Percentiles rank a stretch among this genome's conserved stretches.
Evolutionary conservation across 1,140 invertebrate species (phyloP).

Genomic region (Archivesica marissinica): DNA sequence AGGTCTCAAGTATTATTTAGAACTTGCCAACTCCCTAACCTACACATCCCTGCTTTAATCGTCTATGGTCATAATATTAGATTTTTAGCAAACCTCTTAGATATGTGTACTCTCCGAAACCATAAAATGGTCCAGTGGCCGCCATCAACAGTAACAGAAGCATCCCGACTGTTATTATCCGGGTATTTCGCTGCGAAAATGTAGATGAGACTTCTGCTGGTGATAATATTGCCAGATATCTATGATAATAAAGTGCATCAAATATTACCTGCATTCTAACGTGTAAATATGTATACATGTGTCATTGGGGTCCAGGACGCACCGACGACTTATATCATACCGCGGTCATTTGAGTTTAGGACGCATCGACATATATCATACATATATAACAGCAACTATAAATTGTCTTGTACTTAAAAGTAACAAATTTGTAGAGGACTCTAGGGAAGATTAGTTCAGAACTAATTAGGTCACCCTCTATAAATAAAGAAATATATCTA

Average conservation of each 20-base stretch:
- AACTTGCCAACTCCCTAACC: too few species aligned
- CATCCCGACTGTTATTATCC: constrained; percentile 21
- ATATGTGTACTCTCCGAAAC: constrained; percentile 49
- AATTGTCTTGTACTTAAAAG: not conserved
- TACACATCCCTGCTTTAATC: too few species aligned
- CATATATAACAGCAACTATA: too few species aligned
- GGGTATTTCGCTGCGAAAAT: constrained; percentile 38
- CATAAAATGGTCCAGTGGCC: constrained; percentile 45
- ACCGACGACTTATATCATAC: not conserved
- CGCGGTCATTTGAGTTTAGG: not conserved
- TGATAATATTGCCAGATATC: constrained; percentile 13
- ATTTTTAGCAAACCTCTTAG: constrained; percentile 27
- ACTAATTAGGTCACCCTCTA: too few species aligned
- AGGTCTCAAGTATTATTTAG: too few species aligned
- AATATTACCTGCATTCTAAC: not conserved
- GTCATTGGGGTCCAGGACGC: not conserved
- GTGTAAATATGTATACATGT: not conserved
- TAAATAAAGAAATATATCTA: too few species aligned
- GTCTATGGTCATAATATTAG: too few species aligned
- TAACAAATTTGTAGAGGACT: not conserved
- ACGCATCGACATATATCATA: not conserved
- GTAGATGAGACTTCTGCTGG: constrained; percentile 27
- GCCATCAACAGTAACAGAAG: constrained; percentile 20
- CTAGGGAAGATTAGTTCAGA: not conserved
- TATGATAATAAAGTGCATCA: not conserved